phyloP scores from a whole-genome alignment of 2,113 vertebrate species.

The Rhombomys opimus region DNA sequence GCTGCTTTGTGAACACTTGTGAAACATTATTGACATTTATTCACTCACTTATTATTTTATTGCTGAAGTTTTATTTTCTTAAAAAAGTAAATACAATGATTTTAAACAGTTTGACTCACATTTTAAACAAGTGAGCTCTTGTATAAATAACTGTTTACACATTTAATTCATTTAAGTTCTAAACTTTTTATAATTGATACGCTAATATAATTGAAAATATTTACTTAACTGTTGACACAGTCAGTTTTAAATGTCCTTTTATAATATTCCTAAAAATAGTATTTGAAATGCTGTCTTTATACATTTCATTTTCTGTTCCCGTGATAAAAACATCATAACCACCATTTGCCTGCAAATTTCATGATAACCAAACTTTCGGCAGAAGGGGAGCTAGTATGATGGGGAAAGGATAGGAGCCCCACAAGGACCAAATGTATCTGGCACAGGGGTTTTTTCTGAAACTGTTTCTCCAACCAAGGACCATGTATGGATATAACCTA shows the following conservation, averaged over 20 bases:
- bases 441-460: too few relatives aligned
- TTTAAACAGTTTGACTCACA: neutral
- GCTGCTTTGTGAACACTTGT: neutral
- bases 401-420: too few relatives aligned
- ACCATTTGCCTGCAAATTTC: too few relatives aligned
- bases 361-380: too few relatives aligned
- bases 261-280: neutral
- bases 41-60: neutral
- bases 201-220: neutral
- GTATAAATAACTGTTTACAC: neutral
- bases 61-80: neutral
- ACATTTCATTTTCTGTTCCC: neutral
- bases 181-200: neutral
- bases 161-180: neutral
- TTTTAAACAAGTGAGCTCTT: neutral
- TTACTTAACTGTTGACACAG: neutral
- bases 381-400: too few relatives aligned
- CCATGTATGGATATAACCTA: too few relatives aligned
- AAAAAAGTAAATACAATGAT: neutral
- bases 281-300: neutral
- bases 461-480: too few relatives aligned
- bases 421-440: too few relatives aligned
- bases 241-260: neutral
- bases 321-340: too few relatives aligned
- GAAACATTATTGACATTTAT: neutral